Evolutionary conservation across 1,140 invertebrate genomes (phyloP), one percentile per base, ranked within the genome.

Genomic region (Neodiprion pinetum): DNA sequence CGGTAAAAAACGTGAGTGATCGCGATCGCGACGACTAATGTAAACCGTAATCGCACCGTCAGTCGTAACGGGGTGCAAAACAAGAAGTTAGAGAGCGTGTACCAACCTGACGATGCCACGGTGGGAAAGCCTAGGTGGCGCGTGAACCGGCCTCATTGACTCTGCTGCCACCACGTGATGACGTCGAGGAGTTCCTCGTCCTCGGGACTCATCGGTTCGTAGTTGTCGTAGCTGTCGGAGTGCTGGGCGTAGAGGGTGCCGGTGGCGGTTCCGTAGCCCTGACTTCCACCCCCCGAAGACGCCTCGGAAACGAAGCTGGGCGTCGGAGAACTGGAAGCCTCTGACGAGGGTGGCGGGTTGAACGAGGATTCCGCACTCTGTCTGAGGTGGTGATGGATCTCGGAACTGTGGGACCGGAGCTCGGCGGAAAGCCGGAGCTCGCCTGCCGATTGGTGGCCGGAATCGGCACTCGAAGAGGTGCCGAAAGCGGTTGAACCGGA

Each of bases 151-250:
- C 47, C 72, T 85, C 84, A 89, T 80, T 91, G 90, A 71, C 86
- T 88, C 80, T 92, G 88, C 86, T 96, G 95, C 95, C 95, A 97
- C 91, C 94, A 96, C 21, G 93, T 94, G 81, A 97, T 95, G 76
- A 94, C 95, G 82, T 97, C 96, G 49, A 98, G 90, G 1, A 97
- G 91, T 81, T 97, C 96, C 85, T 97, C 96, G 86, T 98, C 96
- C 84, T 96, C 96, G 17, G 94, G 94, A 82, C 94, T 96, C 88
- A 96, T 93, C 0, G 94, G 92, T 76, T 95, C 93, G 83, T 95
- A 95, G 82, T 92, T 93, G 79, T 95, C 93, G 82, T 93, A 93
- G 74, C 90, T 88, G 72, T 94, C 92, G n/a, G 91, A 90, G 81
- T 89, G 88, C 76, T 87, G 83, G 76, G 79, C 83, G 83, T 88